Conservation (phyloP, 2,888 invertebrate species). For the Diloba caeruleocephala region DNA sequence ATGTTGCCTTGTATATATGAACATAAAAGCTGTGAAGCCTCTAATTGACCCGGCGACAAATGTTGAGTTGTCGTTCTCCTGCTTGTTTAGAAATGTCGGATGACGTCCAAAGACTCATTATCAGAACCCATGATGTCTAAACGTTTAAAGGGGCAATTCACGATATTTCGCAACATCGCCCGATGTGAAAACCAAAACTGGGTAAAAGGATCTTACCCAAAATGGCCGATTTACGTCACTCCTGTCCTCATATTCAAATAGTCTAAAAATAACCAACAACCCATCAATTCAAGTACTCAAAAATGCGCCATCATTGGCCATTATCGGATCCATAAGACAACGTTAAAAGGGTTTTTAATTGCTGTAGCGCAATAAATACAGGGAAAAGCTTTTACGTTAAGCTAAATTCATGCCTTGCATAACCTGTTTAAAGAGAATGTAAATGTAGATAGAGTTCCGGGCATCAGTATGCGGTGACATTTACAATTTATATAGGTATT, state of each 20-base stretch:
- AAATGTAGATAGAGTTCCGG: conserved; percentile 20
- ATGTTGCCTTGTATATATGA: too few relatives aligned
- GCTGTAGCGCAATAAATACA: conserved; percentile 32
- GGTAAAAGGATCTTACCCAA: too few relatives aligned
- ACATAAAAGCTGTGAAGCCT: too few relatives aligned
- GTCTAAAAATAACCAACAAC: conserved; percentile 13
- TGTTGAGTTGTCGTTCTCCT: too few relatives aligned
- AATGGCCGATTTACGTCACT: too few relatives aligned
- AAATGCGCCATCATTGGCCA: conserved; percentile 38
- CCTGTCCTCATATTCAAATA: conserved; percentile 1
- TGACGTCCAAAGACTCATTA: too few relatives aligned
- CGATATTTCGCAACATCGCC: too few relatives aligned
- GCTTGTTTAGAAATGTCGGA: too few relatives aligned
- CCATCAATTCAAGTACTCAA: conserved; percentile 8
- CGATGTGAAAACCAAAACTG: too few relatives aligned
- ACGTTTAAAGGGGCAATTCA: too few relatives aligned
- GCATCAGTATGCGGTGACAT: conserved; percentile 20
- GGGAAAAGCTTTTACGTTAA: conserved; percentile 46
- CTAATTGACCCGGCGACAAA: too few relatives aligned
- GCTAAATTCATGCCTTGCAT: conserved; percentile 49
- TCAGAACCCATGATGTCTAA: too few relatives aligned
- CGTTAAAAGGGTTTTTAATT: conserved; percentile 48
- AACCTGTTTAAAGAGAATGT: conserved; percentile 42
- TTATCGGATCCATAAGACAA: conserved; percentile 45
- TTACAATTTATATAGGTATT: conserved; percentile 18